phyloP scores from a whole-genome alignment of 2,797 vertebrate species.

The Anabacerthia variegaticeps region DNA sequence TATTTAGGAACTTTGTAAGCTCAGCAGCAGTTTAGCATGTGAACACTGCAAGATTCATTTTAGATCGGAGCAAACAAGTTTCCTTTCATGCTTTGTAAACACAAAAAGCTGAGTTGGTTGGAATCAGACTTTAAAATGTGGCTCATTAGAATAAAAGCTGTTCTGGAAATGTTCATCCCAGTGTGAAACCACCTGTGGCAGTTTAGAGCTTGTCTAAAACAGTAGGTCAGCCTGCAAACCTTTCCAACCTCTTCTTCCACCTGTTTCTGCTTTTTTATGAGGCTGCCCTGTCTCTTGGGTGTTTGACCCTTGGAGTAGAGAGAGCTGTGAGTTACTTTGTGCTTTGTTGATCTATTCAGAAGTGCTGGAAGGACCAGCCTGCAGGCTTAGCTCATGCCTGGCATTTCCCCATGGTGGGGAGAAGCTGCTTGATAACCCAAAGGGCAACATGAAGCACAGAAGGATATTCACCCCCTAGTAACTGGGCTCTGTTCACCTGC shows the following conservation, averaged over 20 bases:
- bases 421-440: neutral
- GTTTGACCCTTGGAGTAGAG: neutral
- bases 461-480: neutral
- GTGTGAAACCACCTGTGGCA: constrained; percentile 11
- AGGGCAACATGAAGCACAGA: neutral
- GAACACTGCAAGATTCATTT: constrained; percentile 19
- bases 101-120: constrained; percentile 23
- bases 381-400: neutral
- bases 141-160: constrained; percentile 24
- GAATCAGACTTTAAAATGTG: constrained; percentile 31
- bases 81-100: neutral
- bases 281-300: neutral
- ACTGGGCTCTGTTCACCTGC: neutral
- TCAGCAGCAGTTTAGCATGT: constrained; percentile 28
- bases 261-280: neutral
- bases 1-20: constrained; percentile 29
- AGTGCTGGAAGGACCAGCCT: neutral
- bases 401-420: neutral
- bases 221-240: neutral
- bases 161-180: neutral
- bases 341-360: neutral
- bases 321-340: neutral
- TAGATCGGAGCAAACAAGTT: neutral
- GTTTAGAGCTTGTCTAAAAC: neutral
- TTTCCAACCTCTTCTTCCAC: neutral